Conservation (phyloP, 1,140 invertebrate species). For the Araneus ventricosus region DNA sequence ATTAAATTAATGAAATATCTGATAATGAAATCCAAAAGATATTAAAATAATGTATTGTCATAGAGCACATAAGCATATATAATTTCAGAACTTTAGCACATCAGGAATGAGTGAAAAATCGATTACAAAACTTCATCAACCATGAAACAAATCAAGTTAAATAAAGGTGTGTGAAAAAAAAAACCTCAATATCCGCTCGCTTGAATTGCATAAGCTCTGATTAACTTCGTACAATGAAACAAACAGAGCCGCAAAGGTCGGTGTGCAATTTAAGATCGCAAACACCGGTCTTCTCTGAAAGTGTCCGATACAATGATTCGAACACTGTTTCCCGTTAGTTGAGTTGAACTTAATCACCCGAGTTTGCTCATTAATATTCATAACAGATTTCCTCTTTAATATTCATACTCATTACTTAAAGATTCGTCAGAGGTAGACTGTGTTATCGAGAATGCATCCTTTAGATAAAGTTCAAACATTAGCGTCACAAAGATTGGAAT, state of each 20-base stretch:
- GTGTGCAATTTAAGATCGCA: not conserved
- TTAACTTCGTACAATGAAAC: not conserved
- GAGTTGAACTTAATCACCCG: not conserved
- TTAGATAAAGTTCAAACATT: not conserved
- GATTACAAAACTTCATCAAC: no score
- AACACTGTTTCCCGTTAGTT: not conserved
- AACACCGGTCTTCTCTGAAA: not conserved
- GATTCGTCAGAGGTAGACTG: not conserved
- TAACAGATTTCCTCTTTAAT: not conserved
- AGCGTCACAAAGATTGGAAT: not conserved
- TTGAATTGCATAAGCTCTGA: not conserved
- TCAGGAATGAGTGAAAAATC: no score
- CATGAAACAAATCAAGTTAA: no score
- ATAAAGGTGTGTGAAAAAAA: no score
- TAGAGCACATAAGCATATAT: no score
- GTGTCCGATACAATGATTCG: not conserved
- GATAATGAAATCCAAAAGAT: no score
- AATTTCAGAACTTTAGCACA: no score
- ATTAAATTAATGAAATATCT: no score
- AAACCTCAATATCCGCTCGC: no score
- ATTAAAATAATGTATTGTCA: no score
- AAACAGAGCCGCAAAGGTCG: not conserved
- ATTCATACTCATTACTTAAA: not conserved
- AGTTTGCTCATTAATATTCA: conserved; percentile 9
- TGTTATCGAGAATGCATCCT: not conserved